Percentiles rank a stretch among this genome's conserved stretches.
Conservation (phyloP, 2,888 invertebrate species). For the Thelaira solivaga region DNA sequence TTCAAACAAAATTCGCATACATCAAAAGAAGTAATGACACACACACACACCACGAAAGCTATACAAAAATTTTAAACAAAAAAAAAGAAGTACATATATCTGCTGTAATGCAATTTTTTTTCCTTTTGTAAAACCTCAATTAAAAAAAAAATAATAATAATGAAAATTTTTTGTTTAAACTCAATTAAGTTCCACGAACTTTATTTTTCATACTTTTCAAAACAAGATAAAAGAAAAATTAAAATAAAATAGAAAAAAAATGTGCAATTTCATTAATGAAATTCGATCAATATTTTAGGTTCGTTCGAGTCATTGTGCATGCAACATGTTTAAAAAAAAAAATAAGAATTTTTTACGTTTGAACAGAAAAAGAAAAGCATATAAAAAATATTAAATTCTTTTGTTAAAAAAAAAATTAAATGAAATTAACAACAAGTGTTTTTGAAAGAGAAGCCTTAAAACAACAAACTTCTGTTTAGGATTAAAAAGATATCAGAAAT, state of each 20-base stretch:
- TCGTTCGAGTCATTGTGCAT: not conserved
- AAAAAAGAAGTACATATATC: too few relatives aligned
- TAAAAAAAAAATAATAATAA: constrained; percentile 16
- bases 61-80: not conserved
- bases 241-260: not conserved
- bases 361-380: not conserved
- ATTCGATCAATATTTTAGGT: constrained; percentile 49
- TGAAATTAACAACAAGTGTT: not conserved
- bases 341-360: too few relatives aligned
- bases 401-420: too few relatives aligned
- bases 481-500: constrained; percentile 5
- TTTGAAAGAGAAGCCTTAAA: constrained; percentile 11
- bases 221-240: not conserved
- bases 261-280: constrained; percentile 47
- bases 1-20: constrained; percentile 10
- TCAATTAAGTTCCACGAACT: constrained; percentile 26
- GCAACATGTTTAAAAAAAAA: constrained; percentile 5
- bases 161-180: constrained; percentile 25
- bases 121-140: not conserved
- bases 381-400: not conserved
- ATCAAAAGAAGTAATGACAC: not conserved
- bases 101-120: too few relatives aligned
- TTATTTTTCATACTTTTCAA: constrained; percentile 19
- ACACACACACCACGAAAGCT: too few relatives aligned
- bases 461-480: not conserved